Conservation (phyloP, 2,888 invertebrate species). For the Alviniconcha strummeri region DNA sequence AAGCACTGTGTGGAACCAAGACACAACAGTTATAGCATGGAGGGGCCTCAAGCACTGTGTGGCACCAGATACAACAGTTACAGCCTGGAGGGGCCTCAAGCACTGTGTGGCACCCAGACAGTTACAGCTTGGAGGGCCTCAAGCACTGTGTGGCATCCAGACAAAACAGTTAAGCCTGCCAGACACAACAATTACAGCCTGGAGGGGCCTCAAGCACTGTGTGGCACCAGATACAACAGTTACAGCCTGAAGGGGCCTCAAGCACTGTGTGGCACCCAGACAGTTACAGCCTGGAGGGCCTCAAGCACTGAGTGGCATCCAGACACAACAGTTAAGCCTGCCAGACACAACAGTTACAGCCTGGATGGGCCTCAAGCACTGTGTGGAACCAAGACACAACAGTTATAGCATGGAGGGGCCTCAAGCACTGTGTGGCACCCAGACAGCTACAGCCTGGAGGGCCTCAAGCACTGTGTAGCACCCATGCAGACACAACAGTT, state of each 20-base stretch:
- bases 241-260: too few relatives aligned
- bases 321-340: too few relatives aligned
- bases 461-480: not conserved
- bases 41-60: not conserved
- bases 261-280: not conserved
- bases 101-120: not conserved
- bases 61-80: not conserved
- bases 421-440: not conserved
- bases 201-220: slow-evolving; percentile 7
- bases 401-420: too few relatives aligned
- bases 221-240: too few relatives aligned
- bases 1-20: not conserved
- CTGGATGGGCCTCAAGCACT: not conserved
- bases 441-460: not conserved
- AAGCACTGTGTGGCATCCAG: not conserved
- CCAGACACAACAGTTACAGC: too few relatives aligned
- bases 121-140: too few relatives aligned
- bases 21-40: not conserved
- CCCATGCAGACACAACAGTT: too few relatives aligned
- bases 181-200: not conserved
- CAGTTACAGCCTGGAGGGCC: not conserved
- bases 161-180: not conserved
- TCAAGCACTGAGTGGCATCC: not conserved
- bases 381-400: not conserved
- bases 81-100: not conserved